phyloP scores from a whole-genome alignment of 1,140 invertebrate species.

The Drosophila trapezifrons region DNA sequence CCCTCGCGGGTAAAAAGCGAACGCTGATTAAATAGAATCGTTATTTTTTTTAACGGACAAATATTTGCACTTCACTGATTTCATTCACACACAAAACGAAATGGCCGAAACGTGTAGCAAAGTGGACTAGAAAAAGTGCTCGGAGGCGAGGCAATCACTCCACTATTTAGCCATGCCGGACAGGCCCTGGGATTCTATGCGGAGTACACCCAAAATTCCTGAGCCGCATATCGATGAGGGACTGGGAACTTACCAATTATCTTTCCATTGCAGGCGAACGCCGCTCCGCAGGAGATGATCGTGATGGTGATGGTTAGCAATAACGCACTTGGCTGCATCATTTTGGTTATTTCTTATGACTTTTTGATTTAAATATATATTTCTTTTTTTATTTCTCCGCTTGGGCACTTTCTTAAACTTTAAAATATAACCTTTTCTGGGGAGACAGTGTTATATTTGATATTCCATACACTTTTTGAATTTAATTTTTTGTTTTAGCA shows the following conservation, averaged over 20 bases:
- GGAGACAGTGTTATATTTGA: slow-evolving; percentile 66
- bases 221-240: slow-evolving; percentile 45
- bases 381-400: slow-evolving; percentile 27
- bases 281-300: slow-evolving; percentile 63
- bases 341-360: slow-evolving; percentile 45
- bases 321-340: slow-evolving; percentile 69
- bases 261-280: slow-evolving; percentile 78
- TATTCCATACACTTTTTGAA: slow-evolving; percentile 60
- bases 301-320: slow-evolving; percentile 58
- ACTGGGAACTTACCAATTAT: slow-evolving; percentile 71
- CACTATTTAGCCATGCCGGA: slow-evolving; percentile 43
- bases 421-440: slow-evolving; percentile 71
- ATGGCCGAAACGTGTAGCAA: slow-evolving; percentile 65
- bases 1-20: slow-evolving; percentile 40
- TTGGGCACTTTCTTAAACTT: slow-evolving; percentile 48
- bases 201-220: slow-evolving; percentile 43
- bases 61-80: slow-evolving; percentile 66
- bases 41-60: slow-evolving; percentile 19
- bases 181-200: slow-evolving; percentile 23
- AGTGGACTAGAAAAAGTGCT: slow-evolving; percentile 37
- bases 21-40: slow-evolving; percentile 51
- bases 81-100: slow-evolving; percentile 70
- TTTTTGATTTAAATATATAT: slow-evolving; percentile 22
- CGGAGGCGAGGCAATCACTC: slow-evolving; percentile 14
- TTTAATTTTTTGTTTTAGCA: slow-evolving; percentile 1